These are phyloP conservation scores for Cantharis flavilabris DNA, from an alignment of 2,888 invertebrate genomes.

Conservation along the genomic window DNA sequence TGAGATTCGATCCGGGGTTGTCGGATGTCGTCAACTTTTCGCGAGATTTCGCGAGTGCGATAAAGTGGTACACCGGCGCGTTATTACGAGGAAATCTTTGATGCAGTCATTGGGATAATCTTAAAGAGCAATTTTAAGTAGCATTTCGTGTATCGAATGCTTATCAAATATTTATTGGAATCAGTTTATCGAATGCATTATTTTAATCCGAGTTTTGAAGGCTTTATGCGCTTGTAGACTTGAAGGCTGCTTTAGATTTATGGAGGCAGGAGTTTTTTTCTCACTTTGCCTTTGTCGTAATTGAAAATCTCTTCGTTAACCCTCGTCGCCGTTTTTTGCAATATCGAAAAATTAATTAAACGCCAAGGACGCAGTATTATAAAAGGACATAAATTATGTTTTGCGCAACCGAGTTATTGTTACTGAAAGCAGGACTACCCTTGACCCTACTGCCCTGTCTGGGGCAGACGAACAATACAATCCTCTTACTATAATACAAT, in stretches of 20 bases:
- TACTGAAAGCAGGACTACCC: neutral
- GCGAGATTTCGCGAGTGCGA: too few species aligned
- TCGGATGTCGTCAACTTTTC: too few species aligned
- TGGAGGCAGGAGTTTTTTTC: neutral
- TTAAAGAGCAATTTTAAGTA: slow-evolving; percentile 53
- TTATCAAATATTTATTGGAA: slow-evolving; percentile 57
- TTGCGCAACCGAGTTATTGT: neutral
- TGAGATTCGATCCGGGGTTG: neutral
- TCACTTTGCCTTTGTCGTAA: neutral
- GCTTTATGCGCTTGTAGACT: slow-evolving; percentile 53
- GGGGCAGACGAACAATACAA: neutral
- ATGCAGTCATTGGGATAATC: slow-evolving; percentile 19
- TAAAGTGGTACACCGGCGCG: too few species aligned
- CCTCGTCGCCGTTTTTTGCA: neutral
- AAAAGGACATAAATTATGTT: neutral
- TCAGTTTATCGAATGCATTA: slow-evolving; percentile 54
- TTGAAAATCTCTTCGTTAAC: neutral
- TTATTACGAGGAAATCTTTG: neutral
- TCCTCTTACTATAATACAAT: neutral
- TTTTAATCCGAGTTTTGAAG: slow-evolving; percentile 54
- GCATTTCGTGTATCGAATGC: slow-evolving; percentile 54
- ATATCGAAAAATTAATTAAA: neutral
- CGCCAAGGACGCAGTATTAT: neutral
- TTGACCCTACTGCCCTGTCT: slow-evolving; percentile 3
- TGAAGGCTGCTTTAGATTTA: slow-evolving; percentile 51